Evolutionary conservation across 2,797 vertebrate genomes (phyloP).

Genomic region (Muraenolepis orangiensis): DNA sequence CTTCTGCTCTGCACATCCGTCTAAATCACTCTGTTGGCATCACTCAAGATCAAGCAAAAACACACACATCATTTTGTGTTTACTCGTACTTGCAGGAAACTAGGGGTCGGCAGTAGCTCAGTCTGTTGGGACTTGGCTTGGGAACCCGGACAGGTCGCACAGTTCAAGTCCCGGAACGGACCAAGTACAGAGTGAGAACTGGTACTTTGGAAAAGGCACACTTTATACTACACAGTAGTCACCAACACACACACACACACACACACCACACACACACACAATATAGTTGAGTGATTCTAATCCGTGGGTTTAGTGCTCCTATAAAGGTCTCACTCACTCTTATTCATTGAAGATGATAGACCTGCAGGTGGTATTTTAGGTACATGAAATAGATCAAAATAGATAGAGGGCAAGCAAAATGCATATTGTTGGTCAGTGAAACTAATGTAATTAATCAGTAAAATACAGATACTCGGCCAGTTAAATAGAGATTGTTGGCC

Average conservation of each 20-base stretch:
- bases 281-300: background rate
- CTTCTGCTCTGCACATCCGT: background rate
- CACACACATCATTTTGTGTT: too few species aligned
- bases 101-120: too few species aligned
- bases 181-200: too few species aligned
- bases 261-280: constrained; percentile 4
- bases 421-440: background rate
- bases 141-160: too few species aligned
- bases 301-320: background rate
- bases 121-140: too few species aligned
- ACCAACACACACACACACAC: background rate
- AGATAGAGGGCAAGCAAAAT: background rate
- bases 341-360: background rate
- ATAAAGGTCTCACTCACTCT: background rate
- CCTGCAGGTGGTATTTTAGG: background rate
- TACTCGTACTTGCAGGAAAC: too few species aligned
- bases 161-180: too few species aligned
- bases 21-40: background rate
- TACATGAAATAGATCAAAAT: background rate
- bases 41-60: too few species aligned
- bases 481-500: background rate
- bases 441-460: too few species aligned
- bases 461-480: background rate
- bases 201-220: too few species aligned
- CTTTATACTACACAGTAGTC: too few species aligned